Conservation (phyloP, 2,888 invertebrate genomes). For the Hedya salicella region DNA sequence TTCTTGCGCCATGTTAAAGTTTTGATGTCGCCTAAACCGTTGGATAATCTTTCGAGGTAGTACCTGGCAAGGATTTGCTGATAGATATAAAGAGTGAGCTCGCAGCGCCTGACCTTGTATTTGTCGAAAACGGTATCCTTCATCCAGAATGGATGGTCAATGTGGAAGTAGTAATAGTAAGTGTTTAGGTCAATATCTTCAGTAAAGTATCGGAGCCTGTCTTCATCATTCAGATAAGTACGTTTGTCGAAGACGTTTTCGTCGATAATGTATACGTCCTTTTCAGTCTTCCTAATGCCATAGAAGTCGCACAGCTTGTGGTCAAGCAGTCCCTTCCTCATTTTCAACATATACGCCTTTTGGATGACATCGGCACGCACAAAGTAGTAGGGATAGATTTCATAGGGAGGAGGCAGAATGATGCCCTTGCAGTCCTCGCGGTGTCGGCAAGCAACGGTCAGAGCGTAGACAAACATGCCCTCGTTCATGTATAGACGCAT, state of each 20-base stretch:
- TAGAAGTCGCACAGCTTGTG: conserved; percentile 80
- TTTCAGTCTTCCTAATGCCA: conserved; percentile 78
- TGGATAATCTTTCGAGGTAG: conserved; percentile 82
- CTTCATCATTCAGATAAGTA: conserved; percentile 81
- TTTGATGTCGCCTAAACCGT: conserved; percentile 74
- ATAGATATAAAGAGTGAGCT: conserved; percentile 85
- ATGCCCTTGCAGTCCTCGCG: conserved; percentile 80
- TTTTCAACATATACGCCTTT: conserved; percentile 80
- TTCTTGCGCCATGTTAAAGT: conserved; percentile 77
- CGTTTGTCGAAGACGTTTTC: conserved; percentile 87
- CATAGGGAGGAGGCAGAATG: conserved; percentile 84
- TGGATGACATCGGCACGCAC: conserved; percentile 88
- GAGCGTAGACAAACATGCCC: conserved; percentile 84
- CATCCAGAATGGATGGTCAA: conserved; percentile 87
- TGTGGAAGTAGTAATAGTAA: conserved; percentile 86
- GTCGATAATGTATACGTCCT: conserved; percentile 85
- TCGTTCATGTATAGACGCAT: conserved; percentile 83
- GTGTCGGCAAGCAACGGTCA: conserved; percentile 81
- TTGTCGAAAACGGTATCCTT: conserved; percentile 72
- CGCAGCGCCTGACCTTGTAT: conserved; percentile 74
- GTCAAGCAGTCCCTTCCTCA: conserved; percentile 76
- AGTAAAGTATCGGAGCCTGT: conserved; percentile 86
- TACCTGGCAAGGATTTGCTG: conserved; percentile 88
- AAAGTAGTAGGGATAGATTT: conserved; percentile 87
- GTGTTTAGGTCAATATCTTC: conserved; percentile 87